These are phyloP conservation scores for Delphinapterus leucas DNA, from an alignment of 2,113 vertebrate species.

Conservation along the genomic window DNA sequence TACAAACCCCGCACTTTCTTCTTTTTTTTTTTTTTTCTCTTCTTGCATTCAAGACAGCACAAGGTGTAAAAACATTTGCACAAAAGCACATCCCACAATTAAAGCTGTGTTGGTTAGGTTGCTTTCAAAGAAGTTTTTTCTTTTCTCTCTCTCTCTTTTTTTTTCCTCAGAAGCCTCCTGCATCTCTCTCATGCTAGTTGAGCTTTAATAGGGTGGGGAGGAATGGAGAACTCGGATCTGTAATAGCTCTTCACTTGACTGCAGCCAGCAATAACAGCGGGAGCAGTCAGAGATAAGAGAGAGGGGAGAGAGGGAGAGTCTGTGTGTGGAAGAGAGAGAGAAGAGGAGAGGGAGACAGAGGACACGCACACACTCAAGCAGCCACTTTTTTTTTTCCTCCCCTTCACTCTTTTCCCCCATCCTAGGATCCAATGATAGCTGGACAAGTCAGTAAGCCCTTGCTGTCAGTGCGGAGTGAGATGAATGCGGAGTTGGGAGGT, in stretches of 20 bases:
- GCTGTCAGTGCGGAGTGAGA: constrained; percentile 97
- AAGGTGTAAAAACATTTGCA: constrained; percentile 80
- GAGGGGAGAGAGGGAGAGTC: constrained; percentile 78
- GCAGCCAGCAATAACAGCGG: constrained; percentile 95
- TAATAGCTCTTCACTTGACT: constrained; percentile 98
- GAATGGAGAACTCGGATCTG: constrained; percentile 95
- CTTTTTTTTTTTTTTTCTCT: background rate
- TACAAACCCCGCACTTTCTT: constrained; percentile 67
- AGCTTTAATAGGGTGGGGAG: constrained; percentile 94
- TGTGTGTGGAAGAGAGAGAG: constrained; percentile 81
- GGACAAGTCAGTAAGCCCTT: constrained; percentile 99
- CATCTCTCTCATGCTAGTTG: constrained; percentile 92
- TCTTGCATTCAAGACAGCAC: constrained; percentile 73
- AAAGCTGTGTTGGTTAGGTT: constrained; percentile 82
- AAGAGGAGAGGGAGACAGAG: constrained; percentile 81
- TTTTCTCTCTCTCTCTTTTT: background rate
- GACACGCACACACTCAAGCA: constrained; percentile 85
- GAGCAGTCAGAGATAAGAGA: constrained; percentile 92
- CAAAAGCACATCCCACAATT: constrained; percentile 83
- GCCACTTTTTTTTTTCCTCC: constrained; percentile 82
- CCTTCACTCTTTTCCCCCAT: constrained; percentile 80
- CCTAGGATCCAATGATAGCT: constrained; percentile 98
- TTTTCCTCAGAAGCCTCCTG: constrained; percentile 79
- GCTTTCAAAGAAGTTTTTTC: constrained; percentile 83
- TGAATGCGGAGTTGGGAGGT: constrained; percentile 97